Base-by-base conservation (phyloP, 2,113 vertebrate genomes). In the Dascyllus trimaculatus region DNA sequence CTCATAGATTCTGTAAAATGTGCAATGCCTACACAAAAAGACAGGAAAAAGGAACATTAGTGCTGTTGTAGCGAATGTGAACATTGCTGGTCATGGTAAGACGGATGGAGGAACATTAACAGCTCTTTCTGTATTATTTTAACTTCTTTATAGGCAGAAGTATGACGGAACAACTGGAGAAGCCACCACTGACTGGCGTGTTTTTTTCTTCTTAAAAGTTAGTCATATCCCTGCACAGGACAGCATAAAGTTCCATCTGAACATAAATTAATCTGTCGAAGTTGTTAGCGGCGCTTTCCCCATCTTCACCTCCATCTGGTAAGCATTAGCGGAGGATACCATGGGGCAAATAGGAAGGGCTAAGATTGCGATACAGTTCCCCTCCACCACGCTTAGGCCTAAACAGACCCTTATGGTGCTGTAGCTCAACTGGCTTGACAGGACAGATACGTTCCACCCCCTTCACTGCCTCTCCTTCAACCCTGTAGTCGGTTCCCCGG, bases 251-350 rank as follows among this genome's bases (percentile, higher is more conserved):
- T 83, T 85, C 58, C 61, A 62, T 75, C 21, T 43, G 10, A 64
- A 57, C 29, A 1, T 83, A 81, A 76, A 87, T 81, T 66, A 72
- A 78, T 59, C 64, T 77, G 84, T 88, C 84, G 81, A 68, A 80
- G 69, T 56, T 66, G 17, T 80, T 46, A 67, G 66, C 52, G 1
- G n/a, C 26, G 4, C 52, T 72, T 85, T 72, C 19, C 57, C 8
- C 18, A 71, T 73, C 72, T 67, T 75, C 70, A 61, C 32, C 67
- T 24, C 59, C 78, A 85, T 83, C 84, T 87, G 86, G 48, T 73
- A 63, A 71, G 53, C 62, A 75, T 90, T 83, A 88, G 54, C 17
- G 21, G 64, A 67, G 51, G 73, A 81, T 53, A 82, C 68, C 80
- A 77, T 68, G 76, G 68, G 82, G 80, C 71, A 81, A 54, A 84